Conservation (phyloP, 2,888 invertebrate species). For the Torymus auratus region DNA sequence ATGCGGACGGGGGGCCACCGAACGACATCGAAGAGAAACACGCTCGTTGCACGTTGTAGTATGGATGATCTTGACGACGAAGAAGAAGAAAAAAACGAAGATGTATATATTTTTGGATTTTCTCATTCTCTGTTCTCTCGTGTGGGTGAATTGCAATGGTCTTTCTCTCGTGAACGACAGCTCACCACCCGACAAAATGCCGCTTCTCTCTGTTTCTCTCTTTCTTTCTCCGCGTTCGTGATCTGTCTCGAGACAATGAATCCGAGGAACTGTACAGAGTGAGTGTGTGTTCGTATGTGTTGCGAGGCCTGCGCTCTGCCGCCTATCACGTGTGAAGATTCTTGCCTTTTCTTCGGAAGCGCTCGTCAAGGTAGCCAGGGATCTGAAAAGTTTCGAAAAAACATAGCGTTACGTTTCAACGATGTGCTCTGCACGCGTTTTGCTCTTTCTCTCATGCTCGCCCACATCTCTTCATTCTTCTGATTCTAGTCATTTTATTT, state of each 20-base stretch:
- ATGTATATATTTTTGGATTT: conserved; percentile 9
- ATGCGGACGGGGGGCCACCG: not conserved
- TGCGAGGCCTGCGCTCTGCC: conserved; percentile 39
- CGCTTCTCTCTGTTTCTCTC: conserved; percentile 25
- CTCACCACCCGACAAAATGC: conserved; percentile 46
- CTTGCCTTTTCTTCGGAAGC: conserved; percentile 77
- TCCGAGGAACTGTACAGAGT: conserved; percentile 46
- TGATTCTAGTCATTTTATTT: not conserved
- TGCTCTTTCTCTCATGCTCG: not conserved
- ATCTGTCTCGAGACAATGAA: conserved; percentile 43
- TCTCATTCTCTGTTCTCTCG: conserved; percentile 3
- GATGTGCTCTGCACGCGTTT: not conserved
- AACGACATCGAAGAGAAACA: conserved; percentile 36
- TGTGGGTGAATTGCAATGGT: not conserved
- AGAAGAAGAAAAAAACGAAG: too few species aligned
- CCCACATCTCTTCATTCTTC: not conserved
- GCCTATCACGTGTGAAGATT: conserved; percentile 72
- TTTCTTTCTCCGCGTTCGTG: too few species aligned
- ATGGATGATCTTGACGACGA: too few species aligned
- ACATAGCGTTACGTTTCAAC: conserved; percentile 49
- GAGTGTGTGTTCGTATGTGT: too few species aligned
- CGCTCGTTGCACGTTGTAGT: too few species aligned
- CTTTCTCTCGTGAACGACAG: conserved; percentile 41
- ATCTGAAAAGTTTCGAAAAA: conserved; percentile 77
- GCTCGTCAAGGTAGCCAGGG: conserved; percentile 81